Evolutionary conservation across 2,113 vertebrate species (phyloP).

Genomic region (Daphoenositta chrysoptera): DNA sequence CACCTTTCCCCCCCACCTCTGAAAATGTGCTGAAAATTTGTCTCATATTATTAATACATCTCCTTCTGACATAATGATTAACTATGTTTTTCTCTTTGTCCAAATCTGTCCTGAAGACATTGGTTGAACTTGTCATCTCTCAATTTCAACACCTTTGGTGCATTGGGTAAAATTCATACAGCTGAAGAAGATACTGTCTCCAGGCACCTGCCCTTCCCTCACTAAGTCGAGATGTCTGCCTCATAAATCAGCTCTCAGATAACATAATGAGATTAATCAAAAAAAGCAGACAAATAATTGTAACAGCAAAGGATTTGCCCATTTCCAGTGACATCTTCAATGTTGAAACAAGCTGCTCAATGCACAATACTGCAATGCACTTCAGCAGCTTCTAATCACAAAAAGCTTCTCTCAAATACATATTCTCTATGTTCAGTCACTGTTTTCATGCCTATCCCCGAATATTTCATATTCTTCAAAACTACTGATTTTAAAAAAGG

Average conservation of each 20-base stretch:
- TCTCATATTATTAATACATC: neutral
- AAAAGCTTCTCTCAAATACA: neutral
- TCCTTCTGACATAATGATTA: neutral
- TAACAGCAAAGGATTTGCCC: neutral
- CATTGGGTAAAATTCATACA: neutral
- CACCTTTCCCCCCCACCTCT: rapidly evolving
- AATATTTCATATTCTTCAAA: neutral
- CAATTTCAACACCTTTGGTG: neutral
- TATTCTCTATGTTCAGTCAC: neutral
- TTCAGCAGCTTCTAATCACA: neutral
- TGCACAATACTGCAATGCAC: neutral
- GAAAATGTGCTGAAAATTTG: neutral
- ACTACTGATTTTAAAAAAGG: neutral
- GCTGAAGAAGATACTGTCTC: neutral
- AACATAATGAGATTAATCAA: neutral
- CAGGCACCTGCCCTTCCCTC: neutral
- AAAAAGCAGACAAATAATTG: neutral
- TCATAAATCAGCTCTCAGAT: neutral
- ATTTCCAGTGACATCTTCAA: neutral
- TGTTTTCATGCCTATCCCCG: neutral
- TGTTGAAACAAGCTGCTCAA: neutral
- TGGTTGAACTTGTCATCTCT: neutral
- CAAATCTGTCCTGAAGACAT: neutral
- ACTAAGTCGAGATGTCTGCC: neutral
- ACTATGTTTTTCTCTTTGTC: neutral